Evolutionary conservation across 2,113 vertebrate species (phyloP).

Genomic region (Chaetodon trifascialis): DNA sequence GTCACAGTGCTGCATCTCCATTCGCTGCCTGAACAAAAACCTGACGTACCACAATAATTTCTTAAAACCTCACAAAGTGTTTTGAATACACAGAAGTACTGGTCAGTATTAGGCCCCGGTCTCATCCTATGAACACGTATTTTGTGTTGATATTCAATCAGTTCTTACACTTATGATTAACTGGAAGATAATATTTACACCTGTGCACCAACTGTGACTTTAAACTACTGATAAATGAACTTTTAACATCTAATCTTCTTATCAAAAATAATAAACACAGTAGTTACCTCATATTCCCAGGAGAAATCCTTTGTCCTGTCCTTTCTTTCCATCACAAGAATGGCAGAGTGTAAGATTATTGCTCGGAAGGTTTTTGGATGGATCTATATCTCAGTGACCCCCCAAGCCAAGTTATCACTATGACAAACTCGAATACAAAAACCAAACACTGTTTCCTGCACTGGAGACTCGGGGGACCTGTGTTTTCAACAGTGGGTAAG

Average conservation of each 20-base stretch:
- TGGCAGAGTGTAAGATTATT: background rate
- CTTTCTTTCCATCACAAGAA: background rate
- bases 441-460: background rate
- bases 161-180: background rate
- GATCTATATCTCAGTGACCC: background rate
- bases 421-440: constrained; percentile 33
- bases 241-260: background rate
- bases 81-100: background rate
- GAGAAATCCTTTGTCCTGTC: background rate
- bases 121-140: background rate
- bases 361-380: constrained; percentile 19
- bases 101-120: background rate
- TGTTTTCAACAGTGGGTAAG: background rate
- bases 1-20: constrained; percentile 49
- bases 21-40: constrained; percentile 44
- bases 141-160: background rate
- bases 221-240: background rate
- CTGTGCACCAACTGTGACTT: background rate
- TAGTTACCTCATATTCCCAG: background rate
- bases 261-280: background rate
- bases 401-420: background rate
- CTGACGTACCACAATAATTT: background rate
- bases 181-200: background rate
- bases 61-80: background rate
- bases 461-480: background rate